A percentile compares a stretch with the other conserved stretches of the same genome.
Conservation (phyloP, 2,113 vertebrate species). For the Dipodomys spectabilis region DNA sequence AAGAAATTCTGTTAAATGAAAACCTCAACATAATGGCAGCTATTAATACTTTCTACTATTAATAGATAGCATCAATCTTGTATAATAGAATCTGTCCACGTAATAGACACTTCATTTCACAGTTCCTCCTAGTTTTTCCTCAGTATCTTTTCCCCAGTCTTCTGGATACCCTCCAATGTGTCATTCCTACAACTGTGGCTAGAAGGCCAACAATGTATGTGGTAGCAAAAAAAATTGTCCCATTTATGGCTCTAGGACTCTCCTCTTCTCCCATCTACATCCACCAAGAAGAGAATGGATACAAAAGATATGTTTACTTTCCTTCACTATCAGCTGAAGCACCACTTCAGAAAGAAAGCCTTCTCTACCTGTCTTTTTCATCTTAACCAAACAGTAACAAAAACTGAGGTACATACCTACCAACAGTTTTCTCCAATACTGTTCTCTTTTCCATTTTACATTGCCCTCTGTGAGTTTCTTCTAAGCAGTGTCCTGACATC, state of each 20-base stretch:
- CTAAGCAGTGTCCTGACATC: neutral
- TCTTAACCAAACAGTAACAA: constrained; percentile 6
- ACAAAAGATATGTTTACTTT: neutral
- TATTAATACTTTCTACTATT: constrained; percentile 65
- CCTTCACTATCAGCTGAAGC: neutral
- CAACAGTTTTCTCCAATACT: no score
- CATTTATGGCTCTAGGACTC: neutral
- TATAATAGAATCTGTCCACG: constrained; percentile 28
- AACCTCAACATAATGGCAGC: constrained; percentile 65
- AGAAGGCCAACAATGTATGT: neutral
- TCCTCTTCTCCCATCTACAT: neutral
- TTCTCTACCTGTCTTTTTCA: neutral
- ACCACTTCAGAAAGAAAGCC: neutral
- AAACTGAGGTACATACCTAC: neutral
- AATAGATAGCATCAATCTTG: constrained; percentile 66
- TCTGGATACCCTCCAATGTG: neutral
- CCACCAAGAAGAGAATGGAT: neutral
- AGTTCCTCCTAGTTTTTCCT: constrained; percentile 3
- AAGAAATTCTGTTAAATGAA: constrained; percentile 59
- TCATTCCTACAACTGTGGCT: neutral
- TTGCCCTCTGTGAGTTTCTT: neutral
- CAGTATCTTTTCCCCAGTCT: neutral
- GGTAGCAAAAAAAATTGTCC: neutral
- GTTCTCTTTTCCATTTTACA: neutral
- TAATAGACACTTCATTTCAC: neutral